phyloP scores from a whole-genome alignment of 2,888 invertebrate genomes.

The Leucania comma region DNA sequence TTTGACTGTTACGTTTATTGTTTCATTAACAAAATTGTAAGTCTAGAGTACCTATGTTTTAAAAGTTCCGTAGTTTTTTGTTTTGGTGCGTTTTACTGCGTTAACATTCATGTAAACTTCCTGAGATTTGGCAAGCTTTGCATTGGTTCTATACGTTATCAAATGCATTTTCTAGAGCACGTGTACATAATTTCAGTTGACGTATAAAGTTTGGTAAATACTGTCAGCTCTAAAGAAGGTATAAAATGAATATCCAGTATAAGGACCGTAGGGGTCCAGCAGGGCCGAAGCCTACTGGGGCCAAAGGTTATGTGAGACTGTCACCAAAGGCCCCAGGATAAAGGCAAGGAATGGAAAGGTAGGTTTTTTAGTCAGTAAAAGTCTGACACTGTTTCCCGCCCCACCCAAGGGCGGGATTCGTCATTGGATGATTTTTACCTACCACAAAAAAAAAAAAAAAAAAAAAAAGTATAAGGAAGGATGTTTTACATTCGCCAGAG shows the following conservation, averaged over 20 bases:
- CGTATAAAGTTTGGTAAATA: constrained; percentile 40
- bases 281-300: no score
- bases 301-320: no score
- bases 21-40: constrained; percentile 4
- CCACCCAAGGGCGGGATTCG: no score
- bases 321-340: no score
- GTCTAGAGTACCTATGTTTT: not conserved
- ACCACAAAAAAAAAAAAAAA: no score
- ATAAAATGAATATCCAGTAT: constrained; percentile 40
- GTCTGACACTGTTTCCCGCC: no score
- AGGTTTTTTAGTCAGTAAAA: no score
- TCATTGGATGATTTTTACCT: no score
- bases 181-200: constrained; percentile 13
- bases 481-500: constrained; percentile 40
- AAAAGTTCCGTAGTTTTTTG: constrained; percentile 8
- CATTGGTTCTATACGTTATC: constrained; percentile 12
- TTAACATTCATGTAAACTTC: constrained; percentile 39
- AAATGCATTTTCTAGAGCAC: constrained; percentile 25
- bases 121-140: constrained; percentile 34
- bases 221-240: constrained; percentile 34
- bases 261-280: no score
- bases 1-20: constrained; percentile 1
- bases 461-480: constrained; percentile 23
- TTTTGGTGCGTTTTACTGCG: constrained; percentile 9
- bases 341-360: no score